Evolutionary conservation across 2,113 vertebrate genomes (phyloP).

Genomic region (Rhynchopsitta pachyrhyncha): DNA sequence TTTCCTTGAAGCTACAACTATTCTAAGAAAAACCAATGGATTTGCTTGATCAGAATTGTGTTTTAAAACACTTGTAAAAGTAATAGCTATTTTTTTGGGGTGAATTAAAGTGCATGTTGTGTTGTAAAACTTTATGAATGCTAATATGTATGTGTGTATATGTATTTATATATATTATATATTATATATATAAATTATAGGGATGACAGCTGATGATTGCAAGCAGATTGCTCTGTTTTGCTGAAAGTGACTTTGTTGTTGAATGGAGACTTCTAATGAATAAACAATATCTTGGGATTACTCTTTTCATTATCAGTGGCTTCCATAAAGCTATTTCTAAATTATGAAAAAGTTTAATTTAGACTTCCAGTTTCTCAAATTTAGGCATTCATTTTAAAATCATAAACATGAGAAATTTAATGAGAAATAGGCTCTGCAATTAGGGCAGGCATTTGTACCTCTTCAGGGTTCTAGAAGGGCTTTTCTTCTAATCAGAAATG

Average conservation of each 20-base stretch:
- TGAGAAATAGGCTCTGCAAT: background rate
- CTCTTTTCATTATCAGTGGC: background rate
- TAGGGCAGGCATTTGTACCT: background rate
- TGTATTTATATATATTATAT: background rate
- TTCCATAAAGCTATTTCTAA: background rate
- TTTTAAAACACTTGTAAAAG: background rate
- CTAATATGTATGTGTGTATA: background rate
- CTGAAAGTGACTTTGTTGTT: background rate
- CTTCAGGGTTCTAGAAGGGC: background rate
- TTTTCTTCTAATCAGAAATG: background rate
- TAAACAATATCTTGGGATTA: background rate
- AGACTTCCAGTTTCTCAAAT: background rate
- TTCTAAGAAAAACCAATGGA: background rate
- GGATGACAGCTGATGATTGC: background rate
- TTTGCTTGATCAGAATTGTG: background rate
- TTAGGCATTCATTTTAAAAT: background rate
- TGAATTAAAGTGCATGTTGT: background rate
- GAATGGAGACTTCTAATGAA: background rate
- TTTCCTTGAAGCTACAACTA: background rate
- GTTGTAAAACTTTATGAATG: background rate
- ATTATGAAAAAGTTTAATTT: background rate
- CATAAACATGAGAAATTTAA: background rate
- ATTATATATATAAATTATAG: background rate
- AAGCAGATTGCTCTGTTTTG: background rate
- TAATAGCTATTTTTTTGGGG: background rate